Conservation (phyloP, 2,797 vertebrate species). For the Lutjanus campechanus region DNA sequence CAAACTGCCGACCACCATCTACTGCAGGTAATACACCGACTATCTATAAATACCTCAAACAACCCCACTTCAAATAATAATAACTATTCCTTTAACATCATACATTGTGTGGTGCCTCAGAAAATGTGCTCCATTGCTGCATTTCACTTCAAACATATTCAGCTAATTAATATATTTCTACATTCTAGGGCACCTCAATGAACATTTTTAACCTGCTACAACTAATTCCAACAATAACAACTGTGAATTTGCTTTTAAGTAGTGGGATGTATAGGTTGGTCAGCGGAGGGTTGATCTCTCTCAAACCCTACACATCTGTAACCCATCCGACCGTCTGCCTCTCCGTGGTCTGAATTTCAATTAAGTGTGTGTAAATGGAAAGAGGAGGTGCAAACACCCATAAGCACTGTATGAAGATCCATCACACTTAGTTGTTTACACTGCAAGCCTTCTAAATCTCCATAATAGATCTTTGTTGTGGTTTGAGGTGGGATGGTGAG, state of each 20-base stretch:
- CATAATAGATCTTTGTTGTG: constrained; percentile 80
- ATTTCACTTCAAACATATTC: constrained; percentile 7
- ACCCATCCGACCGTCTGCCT: constrained; percentile 11
- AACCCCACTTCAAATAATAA: too few relatives aligned
- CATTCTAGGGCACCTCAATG: background rate
- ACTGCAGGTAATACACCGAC: too few relatives aligned
- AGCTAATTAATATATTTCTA: background rate
- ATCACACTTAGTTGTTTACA: constrained; percentile 75
- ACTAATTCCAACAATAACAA: background rate
- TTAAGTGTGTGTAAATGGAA: constrained; percentile 35
- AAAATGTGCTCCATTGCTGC: background rate
- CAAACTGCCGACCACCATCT: too few relatives aligned
- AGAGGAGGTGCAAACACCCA: constrained; percentile 51
- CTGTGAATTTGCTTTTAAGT: background rate
- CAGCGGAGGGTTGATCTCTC: background rate
- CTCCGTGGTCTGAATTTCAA: constrained; percentile 58
- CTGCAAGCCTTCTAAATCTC: constrained; percentile 71
- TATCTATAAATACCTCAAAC: too few relatives aligned
- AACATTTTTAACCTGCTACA: background rate
- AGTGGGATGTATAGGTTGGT: background rate
- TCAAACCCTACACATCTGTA: constrained; percentile 32
- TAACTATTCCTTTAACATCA: too few relatives aligned
- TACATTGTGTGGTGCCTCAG: background rate
- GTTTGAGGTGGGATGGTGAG: constrained; percentile 78
- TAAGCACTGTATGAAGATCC: constrained; percentile 57